Evolutionary conservation across 2,888 invertebrate genomes (phyloP), one percentile per base, ranked within the genome.

Genomic region (Amphipoea lucens): DNA sequence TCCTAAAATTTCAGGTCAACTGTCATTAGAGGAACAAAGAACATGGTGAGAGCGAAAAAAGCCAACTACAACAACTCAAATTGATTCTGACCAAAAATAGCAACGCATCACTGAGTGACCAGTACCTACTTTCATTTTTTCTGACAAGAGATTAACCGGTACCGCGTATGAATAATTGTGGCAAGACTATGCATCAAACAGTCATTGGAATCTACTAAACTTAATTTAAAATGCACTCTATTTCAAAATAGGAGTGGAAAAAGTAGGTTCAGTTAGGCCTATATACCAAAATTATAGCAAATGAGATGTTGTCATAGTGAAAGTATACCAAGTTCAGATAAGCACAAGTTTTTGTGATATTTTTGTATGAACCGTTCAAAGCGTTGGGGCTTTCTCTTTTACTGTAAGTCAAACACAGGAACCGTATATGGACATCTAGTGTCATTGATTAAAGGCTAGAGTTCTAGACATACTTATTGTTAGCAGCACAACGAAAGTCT

Each of bases 311-410:
- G 66, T 40, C 40, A 68, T 63, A 83, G 88, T 85, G 87, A 88
- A 87, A 88, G 88, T 85, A 74, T 69, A 66, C 75, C 73, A 80
- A 86, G 65, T 71, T 69, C 60, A 54, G 69, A 78, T 71, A 78
- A 65, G 69, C 73, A 79, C 60, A 62, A 54, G 60, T 54, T 77
- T 81, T 88, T 80, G 78, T 78, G 76, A 78, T 81, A 68, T 81
- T 88, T 88, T 85, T 40, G 67, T 79, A 80, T 71, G 74, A 69
- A 76, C 73, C 17, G 68, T 62, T 69, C 67, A 82, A 78, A 70
- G 62, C 60, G 51, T 20, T 57, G 40, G 48, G 62, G 68, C 89
- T 88, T 88, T 88, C 89, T 78, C 88, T 89, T 88, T 83, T 70
- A 66, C 78, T 82, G 60, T 72, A 67, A 73, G n/a, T 62, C 48